Base-by-base conservation (phyloP, 1,140 invertebrate genomes). In the Centruroides vittatus region DNA sequence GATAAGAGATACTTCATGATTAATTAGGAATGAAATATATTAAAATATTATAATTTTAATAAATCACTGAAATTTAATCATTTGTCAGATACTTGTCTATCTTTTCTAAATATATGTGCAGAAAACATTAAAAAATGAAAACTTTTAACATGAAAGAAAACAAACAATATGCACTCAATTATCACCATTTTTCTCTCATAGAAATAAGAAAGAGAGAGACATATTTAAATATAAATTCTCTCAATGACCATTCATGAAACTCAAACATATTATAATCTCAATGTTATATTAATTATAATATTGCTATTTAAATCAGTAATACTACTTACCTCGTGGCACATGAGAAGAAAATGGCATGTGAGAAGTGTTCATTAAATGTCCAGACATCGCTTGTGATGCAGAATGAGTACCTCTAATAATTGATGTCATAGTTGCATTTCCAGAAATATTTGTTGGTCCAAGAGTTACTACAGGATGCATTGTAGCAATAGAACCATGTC, bases 391-490 rank as follows among this genome's bases (percentile, higher is more conserved):
- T 47, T 52, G 58, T 7, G 62, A 46, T 6, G 53, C 55, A 23
- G 59, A 63, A 62, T 62, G 60, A 47, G 65, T 56, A 13, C 62
- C 60, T 53, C 63, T 60, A 12, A 66, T 66, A 12, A 66, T 61
- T 9, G 65, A 64, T 12, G 65, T 63, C 61, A 62, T 63, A 4
- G 64, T 57, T 11, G 55, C 41, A 41, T 41, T 41, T 23, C 23
- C 23, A 23, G 23, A 23, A 23, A 23, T 55, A 10, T 52, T 59
- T 11, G 65, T 55, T 35, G 35, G 53, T 35, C 54, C 59, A 51
- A 56, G 55, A n/a, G 61, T 49, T 36, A 63, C 60, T 47, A 63
- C 58, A 41, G 62, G 62, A 36, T 63, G 62, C 7, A 63, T 58
- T 23, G 48, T 55, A n/a, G 61, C 13, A 13, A 58, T 58, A 47